phyloP scores from a whole-genome alignment of 2,797 vertebrate genomes.

The Ptychobarbus kaznakovi region DNA sequence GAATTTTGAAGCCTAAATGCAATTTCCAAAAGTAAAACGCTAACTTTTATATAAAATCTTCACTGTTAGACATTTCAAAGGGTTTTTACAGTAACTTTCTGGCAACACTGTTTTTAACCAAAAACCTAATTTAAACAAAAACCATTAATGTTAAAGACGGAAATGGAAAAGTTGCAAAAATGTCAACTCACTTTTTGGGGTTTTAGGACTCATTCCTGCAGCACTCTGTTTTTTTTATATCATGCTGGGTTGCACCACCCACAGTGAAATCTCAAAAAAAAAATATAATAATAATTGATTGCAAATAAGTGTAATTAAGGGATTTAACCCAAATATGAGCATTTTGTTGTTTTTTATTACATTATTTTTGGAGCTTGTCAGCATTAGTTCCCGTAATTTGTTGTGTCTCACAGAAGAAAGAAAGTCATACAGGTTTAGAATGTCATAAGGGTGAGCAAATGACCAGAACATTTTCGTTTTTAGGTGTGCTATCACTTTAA shows the following conservation, averaged over 20 bases:
- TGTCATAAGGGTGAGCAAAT: not conserved
- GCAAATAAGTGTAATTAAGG: not conserved
- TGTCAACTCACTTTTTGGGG: not conserved
- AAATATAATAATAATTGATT: not conserved
- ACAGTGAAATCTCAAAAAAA: not conserved
- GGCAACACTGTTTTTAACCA: not conserved
- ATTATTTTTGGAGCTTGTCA: not conserved
- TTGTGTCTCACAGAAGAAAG: not conserved
- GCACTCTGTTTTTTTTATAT: not conserved
- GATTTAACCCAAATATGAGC: not conserved
- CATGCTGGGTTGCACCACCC: too few species aligned
- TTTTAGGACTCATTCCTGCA: not conserved
- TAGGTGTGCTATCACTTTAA: not conserved
- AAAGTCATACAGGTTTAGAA: not conserved
- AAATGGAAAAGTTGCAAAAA: not conserved
- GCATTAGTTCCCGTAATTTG: not conserved
- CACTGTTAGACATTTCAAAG: too few species aligned
- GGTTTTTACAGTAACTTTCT: too few species aligned
- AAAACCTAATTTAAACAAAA: not conserved
- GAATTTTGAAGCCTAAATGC: not conserved
- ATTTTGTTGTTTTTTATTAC: not conserved
- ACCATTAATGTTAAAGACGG: not conserved
- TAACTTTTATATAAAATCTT: not conserved
- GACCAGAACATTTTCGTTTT: fast-evolving
- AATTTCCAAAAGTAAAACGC: not conserved